Base-by-base conservation (phyloP, 1,140 invertebrate genomes). In the Centruroides vittatus region DNA sequence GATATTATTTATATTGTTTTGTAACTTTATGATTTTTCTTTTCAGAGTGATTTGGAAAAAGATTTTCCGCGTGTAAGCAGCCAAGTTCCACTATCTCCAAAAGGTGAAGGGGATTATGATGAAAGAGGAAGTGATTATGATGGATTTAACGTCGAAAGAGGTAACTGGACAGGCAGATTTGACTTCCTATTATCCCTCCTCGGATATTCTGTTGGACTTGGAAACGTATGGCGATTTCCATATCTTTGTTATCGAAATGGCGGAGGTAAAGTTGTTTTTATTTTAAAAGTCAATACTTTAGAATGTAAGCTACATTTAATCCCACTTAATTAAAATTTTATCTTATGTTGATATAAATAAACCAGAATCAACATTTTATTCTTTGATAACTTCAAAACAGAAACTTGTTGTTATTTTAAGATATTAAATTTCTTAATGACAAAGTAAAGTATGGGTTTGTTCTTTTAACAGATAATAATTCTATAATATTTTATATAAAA, bases 131-230 rank as follows among this genome's bases (percentile, higher is more conserved):
- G 59, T 34, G 51, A 62, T 36, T 64, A 68, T 55, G 50, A 73
- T 35, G 61, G 72, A 60, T 67, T 67, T n/a, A 65, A 69, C 59
- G 81, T 82, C 10, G 83, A 84, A 67, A 77, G 85, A 10, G 84
- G 83, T 23, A 86, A 69, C 3, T 79, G 78, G 78, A 69, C 70
- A 7, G 75, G 76, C 34, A 70, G 75, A 50, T 76, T 77, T 60
- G 78, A 79, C 62, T 79, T 79, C 67, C 71, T 79, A 47, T 72
- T 79, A 65, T 78, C 77, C 6, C 68, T 77, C 4, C 68, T 79
- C 34, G 86, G 85, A n/a, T 77, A 87, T 66, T 84, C 85, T 52
- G 86, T 88, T 66, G 86, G 86, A 62, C 76, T 88, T 46, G 86
- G 86, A 55, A 86, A 86, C 67, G 81, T 86, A 3, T 86, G 84